Conservation (phyloP, 1,140 invertebrate genomes). For the Drosophila orena region DNA sequence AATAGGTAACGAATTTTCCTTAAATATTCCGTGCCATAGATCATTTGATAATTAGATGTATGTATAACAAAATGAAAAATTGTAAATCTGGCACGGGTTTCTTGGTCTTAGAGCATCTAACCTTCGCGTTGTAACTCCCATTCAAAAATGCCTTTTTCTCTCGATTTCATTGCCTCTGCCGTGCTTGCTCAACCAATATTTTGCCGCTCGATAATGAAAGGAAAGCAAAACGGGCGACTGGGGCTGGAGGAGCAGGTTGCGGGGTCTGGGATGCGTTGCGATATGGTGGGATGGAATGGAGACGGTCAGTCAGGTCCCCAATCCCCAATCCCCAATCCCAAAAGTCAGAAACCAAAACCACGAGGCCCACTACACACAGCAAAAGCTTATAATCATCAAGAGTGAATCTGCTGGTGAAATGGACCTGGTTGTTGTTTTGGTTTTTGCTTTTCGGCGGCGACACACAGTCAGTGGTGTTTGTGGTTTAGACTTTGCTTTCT, state of each 20-base stretch:
- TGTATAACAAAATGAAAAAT: background rate
- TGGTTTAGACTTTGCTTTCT: conserved; percentile 49
- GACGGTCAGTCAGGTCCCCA: conserved; percentile 9
- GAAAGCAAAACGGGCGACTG: conserved; percentile 68
- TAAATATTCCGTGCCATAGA: no score
- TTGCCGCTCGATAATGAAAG: conserved; percentile 80
- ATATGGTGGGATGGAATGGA: background rate
- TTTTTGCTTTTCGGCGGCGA: conserved; percentile 45
- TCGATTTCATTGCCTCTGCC: conserved; percentile 73
- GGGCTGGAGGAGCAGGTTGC: conserved; percentile 16
- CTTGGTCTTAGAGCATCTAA: conserved; percentile 3
- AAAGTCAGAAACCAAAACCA: conserved; percentile 21
- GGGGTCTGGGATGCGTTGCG: conserved; percentile 7
- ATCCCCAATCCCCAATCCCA: conserved; percentile 29
- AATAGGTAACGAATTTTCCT: no score
- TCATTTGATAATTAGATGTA: no score
- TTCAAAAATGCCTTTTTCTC: conserved; percentile 36
- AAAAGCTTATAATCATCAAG: conserved; percentile 79
- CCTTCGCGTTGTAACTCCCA: background rate
- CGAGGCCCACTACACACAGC: conserved; percentile 63
- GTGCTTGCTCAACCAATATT: conserved; percentile 78
- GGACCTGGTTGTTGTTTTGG: conserved; percentile 45
- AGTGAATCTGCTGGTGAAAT: conserved; percentile 80
- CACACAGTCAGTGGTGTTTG: conserved; percentile 46
- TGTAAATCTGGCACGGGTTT: no score